Conservation (phyloP, 2,888 invertebrate species). For the Hecatera dysodea region DNA sequence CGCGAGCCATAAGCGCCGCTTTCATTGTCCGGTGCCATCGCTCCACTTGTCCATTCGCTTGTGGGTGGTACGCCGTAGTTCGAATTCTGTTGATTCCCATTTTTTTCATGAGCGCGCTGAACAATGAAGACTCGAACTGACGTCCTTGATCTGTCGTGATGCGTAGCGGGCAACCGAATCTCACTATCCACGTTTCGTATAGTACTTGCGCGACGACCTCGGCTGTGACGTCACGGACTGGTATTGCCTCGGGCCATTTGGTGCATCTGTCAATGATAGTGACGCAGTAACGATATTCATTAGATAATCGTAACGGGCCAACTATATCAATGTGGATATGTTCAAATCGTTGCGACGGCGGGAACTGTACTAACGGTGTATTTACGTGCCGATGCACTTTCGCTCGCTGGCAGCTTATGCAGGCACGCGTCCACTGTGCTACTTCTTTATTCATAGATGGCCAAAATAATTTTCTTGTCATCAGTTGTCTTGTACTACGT, state of each 20-base stretch:
- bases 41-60: neutral
- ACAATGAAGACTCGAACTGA: neutral
- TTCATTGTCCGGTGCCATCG: neutral
- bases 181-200: neutral
- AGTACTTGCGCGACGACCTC: slow-evolving; percentile 10
- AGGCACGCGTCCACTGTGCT: slow-evolving; percentile 14
- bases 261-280: slow-evolving; percentile 25
- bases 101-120: neutral
- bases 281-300: slow-evolving; percentile 26
- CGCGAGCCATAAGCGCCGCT: neutral
- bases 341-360: slow-evolving; percentile 6
- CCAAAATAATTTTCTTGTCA: slow-evolving; percentile 15
- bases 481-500: too few species aligned
- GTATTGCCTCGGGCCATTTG: slow-evolving; percentile 19
- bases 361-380: slow-evolving; percentile 10
- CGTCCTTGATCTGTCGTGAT: neutral
- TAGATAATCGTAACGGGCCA: neutral
- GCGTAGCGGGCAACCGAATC: neutral
- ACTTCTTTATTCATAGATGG: slow-evolving; percentile 17
- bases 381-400: slow-evolving; percentile 12
- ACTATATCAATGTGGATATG: slow-evolving; percentile 19
- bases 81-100: neutral
- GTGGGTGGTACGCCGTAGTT: neutral
- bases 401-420: slow-evolving; percentile 10
- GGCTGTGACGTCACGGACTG: slow-evolving; percentile 12